Evolutionary conservation across 2,888 invertebrate genomes (phyloP).

Genomic region (Caenorhabditis afra): DNA sequence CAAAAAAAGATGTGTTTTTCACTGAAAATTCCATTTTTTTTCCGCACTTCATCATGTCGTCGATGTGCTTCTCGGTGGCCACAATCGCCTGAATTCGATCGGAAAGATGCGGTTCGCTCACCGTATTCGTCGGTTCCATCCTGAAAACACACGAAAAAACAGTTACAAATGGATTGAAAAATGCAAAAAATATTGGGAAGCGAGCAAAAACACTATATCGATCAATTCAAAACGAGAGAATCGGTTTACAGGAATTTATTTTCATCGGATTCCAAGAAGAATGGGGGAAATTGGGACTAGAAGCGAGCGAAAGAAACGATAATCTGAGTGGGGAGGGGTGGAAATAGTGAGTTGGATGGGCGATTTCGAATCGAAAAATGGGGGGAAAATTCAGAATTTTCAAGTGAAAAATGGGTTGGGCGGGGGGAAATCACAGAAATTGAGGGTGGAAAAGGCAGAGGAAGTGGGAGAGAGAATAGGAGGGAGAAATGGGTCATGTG

Average conservation of each 20-base stretch:
- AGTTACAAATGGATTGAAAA: background rate
- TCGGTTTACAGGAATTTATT: background rate
- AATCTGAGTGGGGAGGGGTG: background rate
- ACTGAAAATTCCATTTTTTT: background rate
- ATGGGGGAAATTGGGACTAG: background rate
- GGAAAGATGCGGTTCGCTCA: constrained; percentile 24
- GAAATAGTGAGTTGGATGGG: background rate
- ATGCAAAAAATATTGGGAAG: background rate
- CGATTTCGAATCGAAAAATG: background rate
- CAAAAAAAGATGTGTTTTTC: constrained; percentile 5
- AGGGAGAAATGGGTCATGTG: background rate
- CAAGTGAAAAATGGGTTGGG: constrained; percentile 1
- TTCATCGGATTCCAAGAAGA: background rate
- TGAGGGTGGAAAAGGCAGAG: background rate
- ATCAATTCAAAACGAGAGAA: too few species aligned
- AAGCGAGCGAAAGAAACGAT: background rate
- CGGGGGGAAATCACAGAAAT: background rate
- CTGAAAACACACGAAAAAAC: background rate
- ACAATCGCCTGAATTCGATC: constrained; percentile 58
- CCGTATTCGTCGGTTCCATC: background rate
- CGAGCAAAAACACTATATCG: background rate
- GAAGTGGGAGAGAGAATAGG: background rate
- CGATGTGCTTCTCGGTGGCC: constrained; percentile 60
- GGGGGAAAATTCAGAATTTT: background rate
- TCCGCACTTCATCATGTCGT: constrained; percentile 61